Percentiles rank a stretch among this genome's conserved stretches.
Conservation (phyloP, 2,888 invertebrate genomes). For the Ophion costatus region DNA sequence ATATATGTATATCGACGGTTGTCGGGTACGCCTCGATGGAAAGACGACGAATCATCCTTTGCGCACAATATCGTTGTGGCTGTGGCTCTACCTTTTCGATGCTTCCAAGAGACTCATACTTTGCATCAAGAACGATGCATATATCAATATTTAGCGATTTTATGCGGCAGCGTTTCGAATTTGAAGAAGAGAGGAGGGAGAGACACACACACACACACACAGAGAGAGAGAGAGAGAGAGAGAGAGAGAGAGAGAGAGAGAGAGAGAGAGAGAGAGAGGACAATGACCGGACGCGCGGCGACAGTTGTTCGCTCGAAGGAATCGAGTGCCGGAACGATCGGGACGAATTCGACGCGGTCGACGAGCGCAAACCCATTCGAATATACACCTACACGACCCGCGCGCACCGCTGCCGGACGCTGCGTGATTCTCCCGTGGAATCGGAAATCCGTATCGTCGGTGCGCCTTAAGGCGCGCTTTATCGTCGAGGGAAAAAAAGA, state of each 20-base stretch:
- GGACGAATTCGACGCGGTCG: constrained; percentile 64
- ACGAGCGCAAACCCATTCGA: constrained; percentile 49
- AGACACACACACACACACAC: too few species aligned
- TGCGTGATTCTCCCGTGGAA: background rate
- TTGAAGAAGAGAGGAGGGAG: constrained; percentile 11
- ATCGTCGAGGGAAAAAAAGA: background rate
- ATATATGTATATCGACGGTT: too few species aligned
- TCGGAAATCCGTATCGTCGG: background rate
- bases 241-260: constrained; percentile 23
- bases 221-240: background rate
- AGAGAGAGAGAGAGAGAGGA: constrained; percentile 11
- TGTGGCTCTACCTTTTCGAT: too few species aligned
- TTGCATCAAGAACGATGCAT: background rate
- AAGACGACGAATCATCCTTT: too few species aligned
- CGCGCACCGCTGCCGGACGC: background rate
- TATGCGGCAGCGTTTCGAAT: constrained; percentile 31
- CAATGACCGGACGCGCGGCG: constrained; percentile 64
- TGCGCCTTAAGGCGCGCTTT: background rate
- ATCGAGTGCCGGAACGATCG: constrained; percentile 63
- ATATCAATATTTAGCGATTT: background rate
- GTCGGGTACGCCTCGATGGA: too few species aligned
- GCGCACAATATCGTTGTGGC: too few species aligned
- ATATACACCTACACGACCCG: background rate
- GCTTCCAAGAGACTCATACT: background rate
- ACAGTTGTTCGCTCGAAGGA: constrained; percentile 32